A percentile compares a stretch with the other conserved stretches of the same genome.
These are phyloP conservation scores for Helarctos malayanus DNA, from an alignment of 2,797 vertebrate genomes.

Conservation along the genomic window DNA sequence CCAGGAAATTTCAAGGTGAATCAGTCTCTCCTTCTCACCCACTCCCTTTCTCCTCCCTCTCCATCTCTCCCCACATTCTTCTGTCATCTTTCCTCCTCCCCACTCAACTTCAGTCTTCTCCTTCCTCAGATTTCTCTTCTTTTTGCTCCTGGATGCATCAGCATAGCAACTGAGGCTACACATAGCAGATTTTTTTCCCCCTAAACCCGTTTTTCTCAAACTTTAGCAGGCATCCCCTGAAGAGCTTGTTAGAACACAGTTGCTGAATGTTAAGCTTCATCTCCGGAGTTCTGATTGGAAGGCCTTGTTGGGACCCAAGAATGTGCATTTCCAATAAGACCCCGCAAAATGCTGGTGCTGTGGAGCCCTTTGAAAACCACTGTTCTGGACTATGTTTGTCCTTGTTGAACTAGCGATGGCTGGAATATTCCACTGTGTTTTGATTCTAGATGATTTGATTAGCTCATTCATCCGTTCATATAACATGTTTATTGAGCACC, in stretches of 20 bases:
- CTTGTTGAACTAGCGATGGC: neutral
- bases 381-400: neutral
- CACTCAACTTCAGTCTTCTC: conserved; percentile 43
- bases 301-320: neutral
- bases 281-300: neutral
- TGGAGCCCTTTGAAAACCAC: neutral
- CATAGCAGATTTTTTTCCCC: neutral
- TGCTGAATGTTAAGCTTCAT: neutral
- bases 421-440: neutral
- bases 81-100: conserved; percentile 68
- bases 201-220: neutral
- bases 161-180: neutral
- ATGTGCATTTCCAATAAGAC: neutral
- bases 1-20: conserved; percentile 56
- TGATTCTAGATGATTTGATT: neutral
- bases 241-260: neutral
- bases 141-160: neutral
- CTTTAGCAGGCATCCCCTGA: neutral
- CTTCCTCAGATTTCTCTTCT: neutral
- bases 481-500: neutral
- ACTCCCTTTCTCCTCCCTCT: conserved; percentile 47
- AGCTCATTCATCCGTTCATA: neutral
- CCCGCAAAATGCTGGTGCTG: neutral
- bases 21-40: conserved; percentile 61
- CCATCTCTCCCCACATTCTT: conserved; percentile 34